These are phyloP conservation scores for Cephus nigrinus DNA, from an alignment of 2,888 invertebrate genomes.

Conservation along the genomic window DNA sequence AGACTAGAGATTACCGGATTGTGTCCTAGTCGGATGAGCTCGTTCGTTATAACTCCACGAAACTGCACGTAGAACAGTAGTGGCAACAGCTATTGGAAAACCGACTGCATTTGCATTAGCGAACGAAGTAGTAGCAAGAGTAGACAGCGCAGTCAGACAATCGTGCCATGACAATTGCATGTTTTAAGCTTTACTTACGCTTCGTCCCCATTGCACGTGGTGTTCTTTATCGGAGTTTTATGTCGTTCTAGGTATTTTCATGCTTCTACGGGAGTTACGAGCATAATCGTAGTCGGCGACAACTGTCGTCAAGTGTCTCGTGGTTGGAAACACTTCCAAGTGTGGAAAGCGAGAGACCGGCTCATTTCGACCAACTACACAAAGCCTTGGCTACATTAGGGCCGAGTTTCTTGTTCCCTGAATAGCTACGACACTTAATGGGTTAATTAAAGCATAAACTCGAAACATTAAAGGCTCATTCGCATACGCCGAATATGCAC, in stretches of 20 bases:
- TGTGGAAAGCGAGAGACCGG: neutral
- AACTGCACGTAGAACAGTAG: neutral
- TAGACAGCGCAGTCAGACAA: neutral
- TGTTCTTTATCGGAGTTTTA: neutral
- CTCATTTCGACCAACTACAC: neutral
- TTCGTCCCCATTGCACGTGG: neutral
- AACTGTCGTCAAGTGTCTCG: neutral
- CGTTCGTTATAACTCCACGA: neutral
- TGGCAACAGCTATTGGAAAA: neutral
- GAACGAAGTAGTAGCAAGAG: neutral
- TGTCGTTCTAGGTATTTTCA: neutral
- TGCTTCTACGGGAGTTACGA: neutral
- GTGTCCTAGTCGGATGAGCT: neutral
- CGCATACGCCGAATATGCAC: too few relatives aligned
- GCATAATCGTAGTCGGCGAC: neutral
- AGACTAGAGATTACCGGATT: neutral
- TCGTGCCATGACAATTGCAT: neutral
- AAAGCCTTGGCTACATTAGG: neutral
- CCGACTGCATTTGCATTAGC: neutral
- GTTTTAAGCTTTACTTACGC: neutral
- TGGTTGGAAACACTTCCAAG: neutral
- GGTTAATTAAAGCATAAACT: neutral
- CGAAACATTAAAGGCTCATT: neutral
- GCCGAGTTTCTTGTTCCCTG: neutral
- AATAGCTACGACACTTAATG: neutral